phyloP scores from a whole-genome alignment of 2,113 vertebrate genomes.

The Tamias sibiricus region DNA sequence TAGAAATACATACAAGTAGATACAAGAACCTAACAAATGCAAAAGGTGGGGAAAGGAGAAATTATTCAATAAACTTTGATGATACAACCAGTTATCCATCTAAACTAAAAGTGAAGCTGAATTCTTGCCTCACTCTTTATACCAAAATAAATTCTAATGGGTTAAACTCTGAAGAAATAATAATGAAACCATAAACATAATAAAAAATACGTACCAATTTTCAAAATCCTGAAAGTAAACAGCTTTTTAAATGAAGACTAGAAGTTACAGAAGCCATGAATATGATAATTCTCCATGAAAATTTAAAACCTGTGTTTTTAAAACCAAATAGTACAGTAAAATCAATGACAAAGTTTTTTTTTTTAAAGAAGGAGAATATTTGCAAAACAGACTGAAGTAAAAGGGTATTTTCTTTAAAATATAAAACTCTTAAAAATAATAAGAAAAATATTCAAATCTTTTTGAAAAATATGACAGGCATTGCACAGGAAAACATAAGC shows the following conservation, averaged over 20 bases:
- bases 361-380: not conserved
- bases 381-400: not conserved
- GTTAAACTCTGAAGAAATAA: constrained; percentile 12
- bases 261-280: not conserved
- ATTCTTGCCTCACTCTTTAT: not conserved
- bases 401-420: constrained; percentile 31
- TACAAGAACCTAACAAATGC: not conserved
- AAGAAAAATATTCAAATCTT: constrained; percentile 16
- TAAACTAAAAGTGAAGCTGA: constrained; percentile 1
- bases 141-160: constrained; percentile 1
- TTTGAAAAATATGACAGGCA: constrained; percentile 28
- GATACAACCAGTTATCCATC: not conserved
- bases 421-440: constrained; percentile 42
- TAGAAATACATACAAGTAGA: not conserved
- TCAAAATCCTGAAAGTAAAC: constrained; percentile 4
- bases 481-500: constrained; percentile 60
- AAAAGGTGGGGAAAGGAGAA: not conserved
- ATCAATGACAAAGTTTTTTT: not conserved
- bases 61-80: not conserved
- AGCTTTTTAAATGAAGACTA: not conserved
- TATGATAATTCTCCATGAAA: not conserved
- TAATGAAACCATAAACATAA: not conserved
- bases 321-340: not conserved
- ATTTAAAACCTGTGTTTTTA: not conserved
- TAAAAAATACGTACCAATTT: not conserved